Evolutionary conservation across 1,140 invertebrate genomes (phyloP), one percentile per base, ranked within the genome.

Genomic region (Calycopis cecrops): DNA sequence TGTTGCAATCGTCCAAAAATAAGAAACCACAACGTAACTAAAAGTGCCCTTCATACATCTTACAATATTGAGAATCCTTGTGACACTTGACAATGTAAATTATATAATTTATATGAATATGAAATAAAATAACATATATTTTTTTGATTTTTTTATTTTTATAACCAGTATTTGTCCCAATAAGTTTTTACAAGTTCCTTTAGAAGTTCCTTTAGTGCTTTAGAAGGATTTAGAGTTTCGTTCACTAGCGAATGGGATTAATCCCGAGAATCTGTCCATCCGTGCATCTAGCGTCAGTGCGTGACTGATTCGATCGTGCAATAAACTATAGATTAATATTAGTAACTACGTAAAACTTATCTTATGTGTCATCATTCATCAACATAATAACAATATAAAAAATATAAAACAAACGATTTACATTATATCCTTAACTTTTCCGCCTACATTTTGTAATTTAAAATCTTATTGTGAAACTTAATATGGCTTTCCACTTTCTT

Each of bases 141-240:
- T 59, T 63, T 59, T 48, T 71, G 62, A 73, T 70, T 77, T 80
- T 82, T 28, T 81, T 71, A 51, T 85, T 85, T 85, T 85, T 85
- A 85, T 83, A 85, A 85, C 82, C 83, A 85, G 75, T 85, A 74
- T 74, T 74, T 83, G 77, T 85, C 77, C 76, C 79, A 82, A 83
- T 85, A 82, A 83, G 83, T 83, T 83, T 83, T 85, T 82, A 80
- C 82, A 85, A 83, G 78, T 85, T 77, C 69, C 64, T 71, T 85
- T 85, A 85, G 77, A 85, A 81, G n/a, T n/a, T n/a, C n/a, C n/a
- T 73, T 76, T 70, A 75, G 81, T 80, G 77, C 76, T 76, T 79
- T 71, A 71, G 63, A 73, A 80, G 63, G 64, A 63, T 69, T 68
- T 67, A 74, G 71, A 76, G 73, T 69, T 63, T 66, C 61, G 60